These are phyloP conservation scores for Pogonomyrmex californicus DNA, from an alignment of 1,140 invertebrate species.

Conservation along the genomic window DNA sequence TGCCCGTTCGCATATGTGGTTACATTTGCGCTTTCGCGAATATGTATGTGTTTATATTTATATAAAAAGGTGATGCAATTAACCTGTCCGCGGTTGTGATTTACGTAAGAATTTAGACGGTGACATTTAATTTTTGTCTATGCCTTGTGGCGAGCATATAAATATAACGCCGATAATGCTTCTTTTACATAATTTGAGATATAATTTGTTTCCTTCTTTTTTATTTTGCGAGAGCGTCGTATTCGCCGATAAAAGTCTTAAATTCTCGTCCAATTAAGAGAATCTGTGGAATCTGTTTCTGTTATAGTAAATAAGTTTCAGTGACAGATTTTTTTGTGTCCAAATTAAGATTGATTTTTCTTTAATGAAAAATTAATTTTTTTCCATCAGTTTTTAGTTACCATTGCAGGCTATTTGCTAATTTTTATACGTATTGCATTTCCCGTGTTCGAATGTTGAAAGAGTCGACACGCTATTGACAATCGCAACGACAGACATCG, in stretches of 20 bases:
- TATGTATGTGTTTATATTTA: not conserved
- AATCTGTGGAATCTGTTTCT: not conserved
- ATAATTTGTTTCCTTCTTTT: not conserved
- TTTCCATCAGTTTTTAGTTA: not conserved
- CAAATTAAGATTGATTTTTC: not conserved
- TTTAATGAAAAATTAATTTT: not conserved
- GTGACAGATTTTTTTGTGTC: not conserved
- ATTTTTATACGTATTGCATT: constrained; percentile 30
- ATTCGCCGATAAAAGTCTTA: not conserved
- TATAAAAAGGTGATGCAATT: constrained; percentile 28
- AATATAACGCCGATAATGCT: not conserved
- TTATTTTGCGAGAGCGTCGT: not conserved
- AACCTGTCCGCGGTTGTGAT: not conserved
- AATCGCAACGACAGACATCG: not conserved
- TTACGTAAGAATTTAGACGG: constrained; percentile 26
- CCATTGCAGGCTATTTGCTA: not conserved
- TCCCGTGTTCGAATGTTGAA: constrained; percentile 28
- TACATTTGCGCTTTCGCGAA: not conserved
- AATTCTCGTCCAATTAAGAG: not conserved
- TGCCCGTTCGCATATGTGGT: not conserved
- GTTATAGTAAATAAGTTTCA: not conserved
- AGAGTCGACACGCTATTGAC: not conserved
- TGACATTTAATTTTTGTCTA: constrained; percentile 27
- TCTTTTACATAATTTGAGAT: constrained; percentile 23
- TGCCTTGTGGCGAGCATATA: not conserved